Evolutionary conservation across 2,797 vertebrate genomes (phyloP).

Genomic region (Syngnathus rostellatus): DNA sequence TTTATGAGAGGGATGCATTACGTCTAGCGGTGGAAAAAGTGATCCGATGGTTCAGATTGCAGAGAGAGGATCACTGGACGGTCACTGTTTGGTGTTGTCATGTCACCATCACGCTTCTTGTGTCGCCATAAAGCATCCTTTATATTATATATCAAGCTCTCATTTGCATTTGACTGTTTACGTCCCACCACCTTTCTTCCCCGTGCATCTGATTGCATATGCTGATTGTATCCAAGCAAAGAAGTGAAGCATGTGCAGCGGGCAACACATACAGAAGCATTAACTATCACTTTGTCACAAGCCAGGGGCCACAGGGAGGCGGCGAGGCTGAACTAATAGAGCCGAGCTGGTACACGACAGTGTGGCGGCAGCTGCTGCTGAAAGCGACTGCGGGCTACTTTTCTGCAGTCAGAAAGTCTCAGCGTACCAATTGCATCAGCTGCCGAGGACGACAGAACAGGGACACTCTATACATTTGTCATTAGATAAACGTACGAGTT

Average conservation of each 20-base stretch:
- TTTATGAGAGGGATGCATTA: no score
- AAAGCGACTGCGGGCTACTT: slow-evolving; percentile 27
- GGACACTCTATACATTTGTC: no score
- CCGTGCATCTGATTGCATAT: slow-evolving; percentile 37
- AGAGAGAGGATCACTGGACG: no score
- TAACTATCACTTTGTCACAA: slow-evolving; percentile 38
- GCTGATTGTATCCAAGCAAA: slow-evolving; percentile 28
- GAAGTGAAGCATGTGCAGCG: slow-evolving; percentile 8
- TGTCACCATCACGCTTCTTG: no score
- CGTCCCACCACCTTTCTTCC: slow-evolving; percentile 23
- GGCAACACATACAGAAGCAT: slow-evolving; percentile 20
- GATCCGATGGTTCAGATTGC: no score
- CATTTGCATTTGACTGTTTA: slow-evolving; percentile 11
- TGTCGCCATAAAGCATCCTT: slow-evolving; percentile 2
- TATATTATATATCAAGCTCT: slow-evolving; percentile 3
- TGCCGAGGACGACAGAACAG: no score
- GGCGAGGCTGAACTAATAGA: slow-evolving; percentile 56
- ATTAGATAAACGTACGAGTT: no score
- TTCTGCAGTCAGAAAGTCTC: slow-evolving; percentile 18
- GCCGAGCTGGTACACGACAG: slow-evolving; percentile 53
- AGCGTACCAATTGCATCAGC: no score
- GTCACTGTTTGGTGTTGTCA: no score
- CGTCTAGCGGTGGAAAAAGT: no score
- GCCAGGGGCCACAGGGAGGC: slow-evolving; percentile 45
- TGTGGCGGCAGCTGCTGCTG: slow-evolving; percentile 33